phyloP scores from a whole-genome alignment of 2,888 invertebrate species.

The Adineta ricciae region DNA sequence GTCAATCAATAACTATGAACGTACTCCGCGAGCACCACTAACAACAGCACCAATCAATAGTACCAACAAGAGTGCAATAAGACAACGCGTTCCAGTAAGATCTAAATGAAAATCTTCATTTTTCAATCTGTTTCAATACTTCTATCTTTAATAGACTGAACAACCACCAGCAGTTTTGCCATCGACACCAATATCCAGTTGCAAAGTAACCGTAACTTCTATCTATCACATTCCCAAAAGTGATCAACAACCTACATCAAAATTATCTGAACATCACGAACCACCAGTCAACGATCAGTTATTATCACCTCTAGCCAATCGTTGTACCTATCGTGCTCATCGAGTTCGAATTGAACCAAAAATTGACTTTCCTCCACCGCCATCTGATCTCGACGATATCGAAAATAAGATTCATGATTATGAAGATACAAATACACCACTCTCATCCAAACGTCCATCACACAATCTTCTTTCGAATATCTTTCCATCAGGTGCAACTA shows the following conservation, averaged over 20 bases:
- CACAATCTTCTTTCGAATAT: constrained; percentile 6
- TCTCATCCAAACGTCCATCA: neutral
- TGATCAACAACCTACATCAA: neutral
- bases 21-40: neutral
- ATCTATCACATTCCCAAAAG: neutral
- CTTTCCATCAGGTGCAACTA: neutral
- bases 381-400: neutral
- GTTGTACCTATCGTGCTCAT: neutral
- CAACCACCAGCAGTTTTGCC: neutral
- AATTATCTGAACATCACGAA: neutral
- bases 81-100: neutral
- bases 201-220: neutral
- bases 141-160: neutral
- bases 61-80: neutral
- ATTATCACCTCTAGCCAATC: neutral
- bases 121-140: too few relatives aligned
- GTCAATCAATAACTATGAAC: neutral
- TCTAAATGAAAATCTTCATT: too few relatives aligned
- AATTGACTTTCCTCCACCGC: neutral
- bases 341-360: neutral
- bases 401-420: neutral
- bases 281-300: neutral
- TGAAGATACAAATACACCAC: neutral
- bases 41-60: neutral
- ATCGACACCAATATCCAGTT: neutral